Percentiles rank a stretch among this genome's conserved stretches.
Evolutionary conservation across 2,888 invertebrate species (phyloP).

Genomic region (Lumbricus terrestris): DNA sequence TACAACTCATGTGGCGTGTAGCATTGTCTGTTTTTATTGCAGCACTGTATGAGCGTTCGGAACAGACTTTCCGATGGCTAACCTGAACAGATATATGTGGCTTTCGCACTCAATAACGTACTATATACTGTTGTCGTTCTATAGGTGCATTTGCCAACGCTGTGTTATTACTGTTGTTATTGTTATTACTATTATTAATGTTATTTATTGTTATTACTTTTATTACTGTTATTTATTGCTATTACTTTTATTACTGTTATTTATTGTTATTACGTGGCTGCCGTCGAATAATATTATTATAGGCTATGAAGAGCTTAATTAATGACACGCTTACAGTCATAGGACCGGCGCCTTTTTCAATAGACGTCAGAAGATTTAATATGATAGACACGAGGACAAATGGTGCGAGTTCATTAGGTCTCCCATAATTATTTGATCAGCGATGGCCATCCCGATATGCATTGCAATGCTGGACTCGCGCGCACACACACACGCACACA

Average conservation of each 20-base stretch:
- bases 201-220: too few relatives aligned
- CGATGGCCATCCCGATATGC: background rate
- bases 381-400: background rate
- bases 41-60: background rate
- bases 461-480: too few relatives aligned
- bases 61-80: background rate
- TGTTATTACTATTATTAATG: too few relatives aligned
- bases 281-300: too few relatives aligned
- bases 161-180: background rate
- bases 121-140: background rate
- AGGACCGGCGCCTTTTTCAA: background rate
- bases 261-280: too few relatives aligned
- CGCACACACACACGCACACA: too few relatives aligned
- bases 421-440: background rate
- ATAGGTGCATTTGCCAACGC: background rate
- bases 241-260: too few relatives aligned
- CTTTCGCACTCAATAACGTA: background rate
- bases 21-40: background rate
- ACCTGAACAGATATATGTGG: background rate
- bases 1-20: background rate
- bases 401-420: background rate
- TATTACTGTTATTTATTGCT: too few relatives aligned
- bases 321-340: background rate
- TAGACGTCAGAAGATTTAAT: background rate
- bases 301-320: background rate